Evolutionary conservation across 2,797 vertebrate genomes (phyloP).

Genomic region (Rhincodon typus): DNA sequence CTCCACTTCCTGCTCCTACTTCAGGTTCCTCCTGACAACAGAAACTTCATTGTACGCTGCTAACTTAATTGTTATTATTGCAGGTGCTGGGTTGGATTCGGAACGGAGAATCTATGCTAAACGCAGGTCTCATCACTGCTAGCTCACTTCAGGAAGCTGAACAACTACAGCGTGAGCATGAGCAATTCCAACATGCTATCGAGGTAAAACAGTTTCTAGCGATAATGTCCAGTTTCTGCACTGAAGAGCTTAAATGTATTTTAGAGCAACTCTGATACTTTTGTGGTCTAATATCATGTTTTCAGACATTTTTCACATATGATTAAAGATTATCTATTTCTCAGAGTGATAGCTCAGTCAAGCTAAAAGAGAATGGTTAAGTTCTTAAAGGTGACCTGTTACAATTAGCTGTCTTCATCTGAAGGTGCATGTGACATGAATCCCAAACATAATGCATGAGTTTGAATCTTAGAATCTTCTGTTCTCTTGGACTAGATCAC

Average conservation of each 20-base stretch:
- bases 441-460: neutral
- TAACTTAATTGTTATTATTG: neutral
- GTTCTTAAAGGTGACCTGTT: neutral
- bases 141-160: constrained; percentile 95
- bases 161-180: constrained; percentile 90
- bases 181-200: constrained; percentile 97
- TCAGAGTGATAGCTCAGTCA: neutral
- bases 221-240: neutral
- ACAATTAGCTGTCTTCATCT: neutral
- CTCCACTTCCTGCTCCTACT: neutral
- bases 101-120: constrained; percentile 96
- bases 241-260: neutral
- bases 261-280: neutral
- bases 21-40: neutral
- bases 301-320: neutral
- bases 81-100: constrained; percentile 98
- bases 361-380: neutral
- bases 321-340: neutral
- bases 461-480: neutral
- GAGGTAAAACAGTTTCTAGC: constrained; percentile 64
- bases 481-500: neutral
- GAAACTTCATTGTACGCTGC: neutral
- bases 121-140: constrained; percentile 90
- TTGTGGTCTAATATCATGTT: neutral
- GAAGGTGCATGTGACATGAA: neutral